phyloP scores from a whole-genome alignment of 2,888 invertebrate genomes.

The Leptopilina myrica region DNA sequence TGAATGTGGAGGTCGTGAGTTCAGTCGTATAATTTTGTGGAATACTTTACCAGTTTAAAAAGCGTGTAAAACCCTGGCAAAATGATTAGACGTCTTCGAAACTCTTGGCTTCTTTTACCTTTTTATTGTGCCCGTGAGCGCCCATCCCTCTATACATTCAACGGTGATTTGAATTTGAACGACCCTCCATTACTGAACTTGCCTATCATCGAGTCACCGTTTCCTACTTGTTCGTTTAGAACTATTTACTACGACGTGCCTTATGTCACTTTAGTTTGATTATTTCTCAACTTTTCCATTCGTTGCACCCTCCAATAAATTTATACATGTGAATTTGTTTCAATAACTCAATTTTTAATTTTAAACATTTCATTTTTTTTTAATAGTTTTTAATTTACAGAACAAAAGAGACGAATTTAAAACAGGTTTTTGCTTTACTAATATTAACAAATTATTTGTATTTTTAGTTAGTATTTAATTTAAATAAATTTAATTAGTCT shows the following conservation, averaged over 20 bases:
- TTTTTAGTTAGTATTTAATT: too few species aligned
- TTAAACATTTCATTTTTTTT: too few species aligned
- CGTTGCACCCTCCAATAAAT: not conserved
- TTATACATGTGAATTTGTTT: not conserved
- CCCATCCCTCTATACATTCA: conserved; percentile 39
- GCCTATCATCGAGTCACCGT: conserved; percentile 48
- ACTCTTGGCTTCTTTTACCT: conserved; percentile 44
- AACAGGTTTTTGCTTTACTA: too few species aligned
- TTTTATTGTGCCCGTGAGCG: conserved; percentile 41
- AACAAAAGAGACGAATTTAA: too few species aligned
- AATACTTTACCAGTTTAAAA: conserved; percentile 32
- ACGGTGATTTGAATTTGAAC: conserved; percentile 49
- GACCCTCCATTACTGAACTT: conserved; percentile 46
- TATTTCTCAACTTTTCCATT: conserved; percentile 42
- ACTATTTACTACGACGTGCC: conserved; percentile 43
- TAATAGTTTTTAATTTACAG: too few species aligned
- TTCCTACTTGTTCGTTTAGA: conserved; percentile 42
- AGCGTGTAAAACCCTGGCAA: conserved; percentile 30
- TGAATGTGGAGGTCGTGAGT: conserved; percentile 23
- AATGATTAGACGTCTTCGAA: conserved; percentile 44
- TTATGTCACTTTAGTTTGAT: conserved; percentile 38
- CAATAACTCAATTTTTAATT: not conserved
- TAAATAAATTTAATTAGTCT: too few species aligned
- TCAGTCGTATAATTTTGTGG: conserved; percentile 31
- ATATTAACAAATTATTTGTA: too few species aligned